These are phyloP conservation scores for Noctua fimbriata DNA, from an alignment of 2,888 invertebrate genomes.

Conservation along the genomic window DNA sequence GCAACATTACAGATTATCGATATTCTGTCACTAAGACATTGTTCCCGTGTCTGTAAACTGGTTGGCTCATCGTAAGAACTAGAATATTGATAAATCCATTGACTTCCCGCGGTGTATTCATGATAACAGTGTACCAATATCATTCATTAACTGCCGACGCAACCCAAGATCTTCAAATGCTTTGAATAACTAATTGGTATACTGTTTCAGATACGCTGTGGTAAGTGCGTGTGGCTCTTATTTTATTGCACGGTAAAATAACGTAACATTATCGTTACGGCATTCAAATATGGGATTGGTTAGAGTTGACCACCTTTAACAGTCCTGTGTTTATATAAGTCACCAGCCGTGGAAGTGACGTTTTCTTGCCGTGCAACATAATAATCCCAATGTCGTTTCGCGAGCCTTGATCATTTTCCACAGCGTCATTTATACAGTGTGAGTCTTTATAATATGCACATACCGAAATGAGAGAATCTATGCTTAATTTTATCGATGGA, in stretches of 20 bases:
- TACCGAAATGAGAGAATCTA: too few relatives aligned
- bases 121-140: neutral
- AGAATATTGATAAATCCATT: conserved; percentile 1
- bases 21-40: conserved; percentile 11
- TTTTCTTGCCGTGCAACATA: neutral
- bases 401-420: neutral
- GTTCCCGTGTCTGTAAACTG: conserved; percentile 8
- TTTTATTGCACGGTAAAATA: conserved; percentile 24
- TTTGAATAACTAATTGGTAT: conserved; percentile 6
- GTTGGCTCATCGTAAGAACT: neutral
- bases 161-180: conserved; percentile 7
- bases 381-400: conserved; percentile 26
- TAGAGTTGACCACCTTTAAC: neutral
- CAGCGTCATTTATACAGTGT: conserved; percentile 24
- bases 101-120: neutral
- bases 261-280: neutral
- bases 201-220: conserved; percentile 5
- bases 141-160: conserved; percentile 18
- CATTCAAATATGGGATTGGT: neutral
- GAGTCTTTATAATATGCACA: too few relatives aligned
- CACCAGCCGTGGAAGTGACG: conserved; percentile 7
- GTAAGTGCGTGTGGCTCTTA: neutral
- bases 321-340: neutral
- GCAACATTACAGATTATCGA: conserved; percentile 31
- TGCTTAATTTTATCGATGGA: too few relatives aligned